These are phyloP conservation scores for Podotricha telesiphe DNA, from an alignment of 2,888 invertebrate genomes.

Conservation along the genomic window DNA sequence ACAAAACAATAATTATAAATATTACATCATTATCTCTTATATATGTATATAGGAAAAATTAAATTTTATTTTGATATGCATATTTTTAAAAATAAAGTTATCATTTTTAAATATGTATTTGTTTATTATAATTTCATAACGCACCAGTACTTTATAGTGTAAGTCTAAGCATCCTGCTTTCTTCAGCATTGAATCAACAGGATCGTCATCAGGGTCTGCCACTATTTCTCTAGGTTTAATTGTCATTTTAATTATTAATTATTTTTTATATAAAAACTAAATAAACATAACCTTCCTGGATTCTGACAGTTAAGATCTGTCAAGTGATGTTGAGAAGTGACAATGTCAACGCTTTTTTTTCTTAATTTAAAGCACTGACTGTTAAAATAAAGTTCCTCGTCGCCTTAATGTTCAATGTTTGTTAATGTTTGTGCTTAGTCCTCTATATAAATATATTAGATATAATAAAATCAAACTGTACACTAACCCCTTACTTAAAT, in stretches of 20 bases:
- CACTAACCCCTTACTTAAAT: too few relatives aligned
- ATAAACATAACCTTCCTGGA: slow-evolving; percentile 5
- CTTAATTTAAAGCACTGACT: not conserved
- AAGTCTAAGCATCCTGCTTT: slow-evolving; percentile 95
- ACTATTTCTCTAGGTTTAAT: slow-evolving; percentile 64
- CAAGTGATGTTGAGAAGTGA: not conserved
- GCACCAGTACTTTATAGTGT: slow-evolving; percentile 95
- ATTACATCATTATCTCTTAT: too few relatives aligned
- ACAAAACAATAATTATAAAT: too few relatives aligned
- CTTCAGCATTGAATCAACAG: slow-evolving; percentile 94
- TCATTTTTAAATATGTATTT: too few relatives aligned
- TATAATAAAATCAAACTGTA: too few relatives aligned
- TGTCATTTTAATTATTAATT: slow-evolving; percentile 60
- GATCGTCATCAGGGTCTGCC: slow-evolving; percentile 87
- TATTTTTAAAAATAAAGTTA: too few relatives aligned
- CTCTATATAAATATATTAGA: too few relatives aligned
- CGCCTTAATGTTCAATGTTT: too few relatives aligned
- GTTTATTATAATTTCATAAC: not conserved
- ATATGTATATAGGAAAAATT: too few relatives aligned
- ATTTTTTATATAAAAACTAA: slow-evolving; percentile 4
- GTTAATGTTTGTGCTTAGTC: too few relatives aligned
- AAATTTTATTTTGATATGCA: too few relatives aligned
- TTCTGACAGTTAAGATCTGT: not conserved
- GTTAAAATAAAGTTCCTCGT: too few relatives aligned
- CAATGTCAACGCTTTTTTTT: slow-evolving; percentile 1